phyloP scores from a whole-genome alignment of 2,113 vertebrate species.

The Ctenodactylus gundi region DNA sequence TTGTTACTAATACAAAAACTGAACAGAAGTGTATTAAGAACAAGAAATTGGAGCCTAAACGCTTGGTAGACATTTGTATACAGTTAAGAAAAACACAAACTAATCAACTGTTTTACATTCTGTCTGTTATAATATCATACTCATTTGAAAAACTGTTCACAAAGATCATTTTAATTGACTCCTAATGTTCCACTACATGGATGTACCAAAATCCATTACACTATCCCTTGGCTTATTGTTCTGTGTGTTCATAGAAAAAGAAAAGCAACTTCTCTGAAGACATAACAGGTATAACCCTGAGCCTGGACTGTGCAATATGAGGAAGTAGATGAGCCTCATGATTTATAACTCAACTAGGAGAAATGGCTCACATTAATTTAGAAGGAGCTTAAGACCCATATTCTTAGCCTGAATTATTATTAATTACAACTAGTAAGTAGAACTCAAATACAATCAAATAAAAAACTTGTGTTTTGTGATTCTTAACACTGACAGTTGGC shows the following conservation, averaged over 20 bases:
- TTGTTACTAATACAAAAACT: background rate
- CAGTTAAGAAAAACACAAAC: background rate
- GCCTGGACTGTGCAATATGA: background rate
- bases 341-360: background rate
- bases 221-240: background rate
- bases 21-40: slow-evolving; percentile 11
- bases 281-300: background rate
- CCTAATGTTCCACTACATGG: background rate
- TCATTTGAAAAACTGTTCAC: background rate
- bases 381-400: background rate
- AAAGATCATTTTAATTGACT: background rate
- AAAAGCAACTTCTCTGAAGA: background rate
- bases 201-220: background rate
- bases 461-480: background rate
- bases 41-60: background rate
- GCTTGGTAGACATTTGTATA: slow-evolving; percentile 4
- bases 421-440: background rate
- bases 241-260: background rate
- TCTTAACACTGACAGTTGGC: background rate
- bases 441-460: background rate
- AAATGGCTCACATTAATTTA: slow-evolving; percentile 40
- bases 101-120: background rate
- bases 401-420: slow-evolving; percentile 8
- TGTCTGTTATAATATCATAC: background rate
- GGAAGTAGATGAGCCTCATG: background rate